Percentiles rank a stretch among this genome's conserved stretches.
phyloP scores from a whole-genome alignment of 2,797 vertebrate species.

The Myoxocephalus aenaeus region DNA sequence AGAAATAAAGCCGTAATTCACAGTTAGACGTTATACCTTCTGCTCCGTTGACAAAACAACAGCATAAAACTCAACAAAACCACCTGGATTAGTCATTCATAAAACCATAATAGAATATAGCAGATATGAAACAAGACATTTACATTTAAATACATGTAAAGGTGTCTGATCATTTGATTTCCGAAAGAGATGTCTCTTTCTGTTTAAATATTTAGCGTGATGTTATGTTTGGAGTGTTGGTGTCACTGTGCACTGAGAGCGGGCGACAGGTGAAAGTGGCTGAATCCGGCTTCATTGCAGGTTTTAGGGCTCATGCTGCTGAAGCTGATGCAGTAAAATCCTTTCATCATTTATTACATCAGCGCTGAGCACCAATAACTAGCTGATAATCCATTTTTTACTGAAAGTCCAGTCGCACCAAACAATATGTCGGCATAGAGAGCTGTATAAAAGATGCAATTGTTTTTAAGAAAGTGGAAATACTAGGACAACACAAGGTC shows the following conservation, averaged over 20 bases:
- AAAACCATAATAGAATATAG: neutral
- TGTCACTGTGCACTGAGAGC: neutral
- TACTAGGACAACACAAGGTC: constrained; percentile 29
- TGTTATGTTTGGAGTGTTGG: no score
- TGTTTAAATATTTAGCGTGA: neutral
- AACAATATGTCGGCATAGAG: neutral
- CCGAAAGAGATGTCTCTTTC: neutral
- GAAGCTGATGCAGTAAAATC: neutral
- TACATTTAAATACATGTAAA: neutral
- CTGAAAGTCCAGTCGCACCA: neutral
- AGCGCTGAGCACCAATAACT: neutral
- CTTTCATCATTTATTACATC: neutral
- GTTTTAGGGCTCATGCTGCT: neutral
- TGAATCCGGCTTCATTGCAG: neutral
- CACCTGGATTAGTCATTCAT: neutral
- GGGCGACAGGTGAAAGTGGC: no score
- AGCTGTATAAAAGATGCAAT: neutral
- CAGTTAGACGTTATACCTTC: neutral
- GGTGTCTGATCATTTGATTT: neutral
- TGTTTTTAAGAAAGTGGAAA: constrained; percentile 32
- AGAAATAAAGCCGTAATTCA: neutral
- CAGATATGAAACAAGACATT: neutral
- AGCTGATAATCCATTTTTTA: neutral
- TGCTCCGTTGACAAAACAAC: neutral
- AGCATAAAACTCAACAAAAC: neutral